A percentile compares a stretch with the other conserved stretches of the same genome.
These are phyloP conservation scores for Pangasianodon hypophthalmus DNA, from an alignment of 2,113 vertebrate genomes.

Conservation along the genomic window DNA sequence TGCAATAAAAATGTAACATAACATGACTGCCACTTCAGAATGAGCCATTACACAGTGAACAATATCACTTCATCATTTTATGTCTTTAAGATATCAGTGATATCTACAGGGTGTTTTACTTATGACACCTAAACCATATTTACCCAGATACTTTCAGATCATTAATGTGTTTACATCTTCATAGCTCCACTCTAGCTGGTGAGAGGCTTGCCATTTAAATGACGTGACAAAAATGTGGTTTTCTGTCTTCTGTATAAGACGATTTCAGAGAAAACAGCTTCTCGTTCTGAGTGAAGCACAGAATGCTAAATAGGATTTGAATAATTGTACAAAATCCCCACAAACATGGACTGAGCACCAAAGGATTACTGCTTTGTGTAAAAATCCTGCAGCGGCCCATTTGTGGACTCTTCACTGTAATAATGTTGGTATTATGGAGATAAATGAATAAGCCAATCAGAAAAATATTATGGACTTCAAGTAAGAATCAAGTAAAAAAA, in stretches of 20 bases:
- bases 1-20: slow-evolving; percentile 9
- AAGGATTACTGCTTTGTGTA: neutral
- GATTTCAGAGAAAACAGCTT: neutral
- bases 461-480: neutral
- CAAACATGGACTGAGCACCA: slow-evolving; percentile 12
- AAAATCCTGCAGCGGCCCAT: neutral
- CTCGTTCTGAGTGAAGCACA: neutral
- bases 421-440: neutral
- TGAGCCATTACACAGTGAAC: slow-evolving; percentile 27
- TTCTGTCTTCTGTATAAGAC: neutral
- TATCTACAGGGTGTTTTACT: neutral
- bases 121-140: neutral
- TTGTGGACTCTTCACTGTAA: neutral
- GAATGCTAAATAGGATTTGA: neutral
- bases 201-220: neutral
- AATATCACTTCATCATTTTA: neutral
- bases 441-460: neutral
- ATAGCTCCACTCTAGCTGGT: neutral
- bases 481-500: slow-evolving; percentile 1
- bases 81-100: neutral
- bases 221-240: neutral
- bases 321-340: neutral
- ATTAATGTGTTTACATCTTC: neutral
- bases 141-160: neutral
- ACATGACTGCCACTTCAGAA: neutral